phyloP scores from a whole-genome alignment of 2,797 vertebrate species.

The Acanthis flammea region DNA sequence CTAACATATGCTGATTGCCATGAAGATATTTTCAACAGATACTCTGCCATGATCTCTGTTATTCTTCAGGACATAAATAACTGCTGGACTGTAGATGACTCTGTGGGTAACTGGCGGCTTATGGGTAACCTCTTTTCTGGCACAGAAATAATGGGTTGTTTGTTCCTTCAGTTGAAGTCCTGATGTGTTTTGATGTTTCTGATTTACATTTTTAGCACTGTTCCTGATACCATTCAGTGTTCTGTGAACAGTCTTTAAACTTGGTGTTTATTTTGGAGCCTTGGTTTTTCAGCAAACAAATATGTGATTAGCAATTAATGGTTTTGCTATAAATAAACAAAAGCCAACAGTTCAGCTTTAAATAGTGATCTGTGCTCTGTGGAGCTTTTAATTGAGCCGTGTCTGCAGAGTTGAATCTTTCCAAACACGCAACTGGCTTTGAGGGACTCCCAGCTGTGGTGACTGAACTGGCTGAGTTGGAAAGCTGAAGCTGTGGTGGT shows the following conservation, averaged over 20 bases:
- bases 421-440: not conserved
- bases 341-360: not conserved
- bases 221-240: not conserved
- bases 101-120: not conserved
- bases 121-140: conserved; percentile 46
- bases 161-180: conserved; percentile 24
- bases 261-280: conserved; percentile 11
- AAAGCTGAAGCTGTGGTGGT: not conserved
- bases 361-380: conserved; percentile 19
- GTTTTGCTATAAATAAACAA: conserved; percentile 52
- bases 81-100: conserved; percentile 15
- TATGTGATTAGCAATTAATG: conserved; percentile 47
- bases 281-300: conserved; percentile 29
- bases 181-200: conserved; percentile 60
- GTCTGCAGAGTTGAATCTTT: not conserved
- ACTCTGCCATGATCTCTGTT: not conserved
- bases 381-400: not conserved
- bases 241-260: conserved; percentile 43
- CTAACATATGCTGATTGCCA: not conserved
- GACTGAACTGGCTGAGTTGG: not conserved
- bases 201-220: conserved; percentile 32
- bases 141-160: conserved; percentile 41
- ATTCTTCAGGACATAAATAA: conserved; percentile 4
- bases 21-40: conserved; percentile 16
- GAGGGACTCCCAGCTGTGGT: not conserved